phyloP scores from a whole-genome alignment of 2,113 vertebrate genomes.

The Sinocyclocheilus maitianheensis region DNA sequence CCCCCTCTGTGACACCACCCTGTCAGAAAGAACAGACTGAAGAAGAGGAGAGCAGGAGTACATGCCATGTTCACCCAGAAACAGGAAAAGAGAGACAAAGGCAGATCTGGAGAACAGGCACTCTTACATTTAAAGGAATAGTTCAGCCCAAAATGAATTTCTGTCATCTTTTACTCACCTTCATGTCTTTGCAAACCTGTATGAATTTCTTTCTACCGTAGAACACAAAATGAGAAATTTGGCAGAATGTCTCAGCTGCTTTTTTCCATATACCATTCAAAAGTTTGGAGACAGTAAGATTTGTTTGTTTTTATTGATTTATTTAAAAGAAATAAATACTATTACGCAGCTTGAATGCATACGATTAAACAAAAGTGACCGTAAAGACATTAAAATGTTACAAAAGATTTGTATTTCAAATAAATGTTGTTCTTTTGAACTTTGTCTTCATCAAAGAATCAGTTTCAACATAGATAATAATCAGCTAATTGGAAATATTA shows the following conservation, averaged over 20 bases:
- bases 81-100: constrained; percentile 13
- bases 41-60: constrained; percentile 30
- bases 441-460: no score
- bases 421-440: no score
- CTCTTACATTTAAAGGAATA: constrained; percentile 16
- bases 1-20: constrained; percentile 47
- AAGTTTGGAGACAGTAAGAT: neutral
- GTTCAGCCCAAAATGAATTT: neutral
- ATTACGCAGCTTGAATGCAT: neutral
- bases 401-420: no score
- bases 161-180: neutral
- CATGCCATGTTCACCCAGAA: constrained; percentile 29
- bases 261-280: neutral
- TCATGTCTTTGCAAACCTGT: neutral
- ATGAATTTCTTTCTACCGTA: neutral
- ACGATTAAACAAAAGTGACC: neutral
- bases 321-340: neutral
- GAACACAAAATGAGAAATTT: neutral
- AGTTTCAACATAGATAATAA: no score
- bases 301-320: neutral
- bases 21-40: constrained; percentile 49
- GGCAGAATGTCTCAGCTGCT: neutral
- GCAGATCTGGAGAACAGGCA: constrained; percentile 5
- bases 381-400: no score
- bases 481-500: no score